Conservation (phyloP, 2,113 vertebrate species). For the Chaenocephalus aceratus region DNA sequence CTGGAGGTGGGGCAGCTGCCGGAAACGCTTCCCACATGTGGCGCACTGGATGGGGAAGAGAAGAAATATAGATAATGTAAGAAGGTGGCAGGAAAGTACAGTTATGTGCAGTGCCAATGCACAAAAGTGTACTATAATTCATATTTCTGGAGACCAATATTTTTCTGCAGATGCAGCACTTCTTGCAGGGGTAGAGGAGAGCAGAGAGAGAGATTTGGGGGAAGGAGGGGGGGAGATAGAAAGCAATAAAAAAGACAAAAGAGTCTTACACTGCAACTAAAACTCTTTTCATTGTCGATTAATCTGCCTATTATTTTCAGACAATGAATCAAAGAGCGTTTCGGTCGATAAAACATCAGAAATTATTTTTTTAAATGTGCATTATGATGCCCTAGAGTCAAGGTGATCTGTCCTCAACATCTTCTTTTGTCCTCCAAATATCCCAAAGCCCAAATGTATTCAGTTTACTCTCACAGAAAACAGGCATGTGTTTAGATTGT, state of each 20-base stretch:
- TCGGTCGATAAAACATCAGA: constrained; percentile 13
- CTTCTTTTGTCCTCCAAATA: no score
- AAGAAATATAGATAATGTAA: background rate
- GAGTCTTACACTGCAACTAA: background rate
- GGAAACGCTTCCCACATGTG: constrained; percentile 84
- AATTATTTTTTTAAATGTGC: background rate
- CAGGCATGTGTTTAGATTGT: background rate
- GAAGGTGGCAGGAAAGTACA: constrained; percentile 22
- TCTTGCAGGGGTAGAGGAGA: constrained; percentile 17
- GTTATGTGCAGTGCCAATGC: constrained; percentile 22
- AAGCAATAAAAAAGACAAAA: constrained; percentile 17
- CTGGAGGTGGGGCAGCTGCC: constrained; percentile 86
- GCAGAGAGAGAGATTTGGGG: constrained; percentile 21
- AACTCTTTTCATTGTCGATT: background rate
- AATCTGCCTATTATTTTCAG: background rate
- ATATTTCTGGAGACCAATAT: constrained; percentile 34
- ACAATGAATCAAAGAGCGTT: background rate
- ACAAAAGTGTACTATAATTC: constrained; percentile 34
- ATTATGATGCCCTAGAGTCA: background rate
- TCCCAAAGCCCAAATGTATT: background rate
- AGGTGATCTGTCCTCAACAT: background rate
- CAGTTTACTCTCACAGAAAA: background rate
- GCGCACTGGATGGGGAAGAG: constrained; percentile 68
- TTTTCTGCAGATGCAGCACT: constrained; percentile 62
- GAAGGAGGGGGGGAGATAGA: constrained; percentile 19